Conservation (phyloP, 2,797 vertebrate genomes). For the Gastrophryne carolinensis region DNA sequence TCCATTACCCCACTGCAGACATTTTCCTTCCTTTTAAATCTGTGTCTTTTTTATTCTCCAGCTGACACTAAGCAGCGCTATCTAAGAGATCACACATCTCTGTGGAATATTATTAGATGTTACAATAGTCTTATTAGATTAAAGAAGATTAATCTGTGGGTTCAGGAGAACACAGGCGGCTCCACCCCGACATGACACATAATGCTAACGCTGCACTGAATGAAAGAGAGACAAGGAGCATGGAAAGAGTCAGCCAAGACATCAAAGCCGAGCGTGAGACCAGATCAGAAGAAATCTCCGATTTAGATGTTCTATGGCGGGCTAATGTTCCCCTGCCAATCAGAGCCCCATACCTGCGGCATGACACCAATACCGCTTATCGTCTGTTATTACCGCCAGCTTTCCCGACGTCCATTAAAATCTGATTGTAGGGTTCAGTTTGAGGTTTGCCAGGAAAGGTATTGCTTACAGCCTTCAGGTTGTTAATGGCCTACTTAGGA, state of each 20-base stretch:
- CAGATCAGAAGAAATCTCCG: neutral
- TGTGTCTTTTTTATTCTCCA: too few relatives aligned
- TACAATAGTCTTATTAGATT: neutral
- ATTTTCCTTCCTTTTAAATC: too few relatives aligned
- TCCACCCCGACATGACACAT: slow-evolving; percentile 37
- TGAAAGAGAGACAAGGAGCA: slow-evolving; percentile 13
- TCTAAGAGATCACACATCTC: too few relatives aligned
- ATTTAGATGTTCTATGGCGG: neutral
- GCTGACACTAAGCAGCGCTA: too few relatives aligned
- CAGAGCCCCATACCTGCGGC: neutral
- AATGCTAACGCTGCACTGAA: slow-evolving; percentile 19
- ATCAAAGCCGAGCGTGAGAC: slow-evolving; percentile 17
- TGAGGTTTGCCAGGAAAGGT: too few relatives aligned
- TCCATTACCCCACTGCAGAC: too few relatives aligned
- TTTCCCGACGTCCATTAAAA: too few relatives aligned
- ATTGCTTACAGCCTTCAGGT: too few relatives aligned
- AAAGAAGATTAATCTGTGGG: slow-evolving; percentile 9
- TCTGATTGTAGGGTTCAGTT: too few relatives aligned
- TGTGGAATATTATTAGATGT: neutral
- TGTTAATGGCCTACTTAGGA: too few relatives aligned
- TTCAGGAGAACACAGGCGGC: neutral
- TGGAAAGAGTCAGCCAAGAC: slow-evolving; percentile 25
- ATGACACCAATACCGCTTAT: neutral
- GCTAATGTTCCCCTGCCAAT: neutral
- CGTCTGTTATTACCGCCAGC: neutral